Conservation (phyloP, 2,797 vertebrate genomes). For the Petrocephalus schoutedeni region DNA sequence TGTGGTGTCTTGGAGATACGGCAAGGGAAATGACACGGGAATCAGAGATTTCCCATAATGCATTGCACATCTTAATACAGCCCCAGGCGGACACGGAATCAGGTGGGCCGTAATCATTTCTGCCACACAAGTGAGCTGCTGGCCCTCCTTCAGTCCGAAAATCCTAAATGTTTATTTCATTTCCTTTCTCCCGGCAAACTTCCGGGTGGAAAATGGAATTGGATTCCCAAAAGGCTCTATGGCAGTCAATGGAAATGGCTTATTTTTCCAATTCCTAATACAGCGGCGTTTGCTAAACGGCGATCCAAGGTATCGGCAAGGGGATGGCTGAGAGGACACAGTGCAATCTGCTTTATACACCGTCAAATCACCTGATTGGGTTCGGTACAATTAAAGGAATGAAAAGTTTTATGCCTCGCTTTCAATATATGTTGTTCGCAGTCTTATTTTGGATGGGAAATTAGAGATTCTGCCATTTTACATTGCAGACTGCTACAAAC, state of each 20-base stretch:
- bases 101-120: conserved; percentile 56
- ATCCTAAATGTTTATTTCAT: conserved; percentile 63
- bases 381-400: background rate
- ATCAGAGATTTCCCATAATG: conserved; percentile 52
- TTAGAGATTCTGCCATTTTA: background rate
- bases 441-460: background rate
- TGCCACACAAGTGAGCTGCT: conserved; percentile 64
- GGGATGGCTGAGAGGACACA: conserved; percentile 39
- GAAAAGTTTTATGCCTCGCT: background rate
- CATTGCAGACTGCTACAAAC: background rate
- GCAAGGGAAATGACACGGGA: conserved; percentile 32
- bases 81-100: conserved; percentile 47
- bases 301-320: conserved; percentile 62
- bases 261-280: conserved; percentile 61
- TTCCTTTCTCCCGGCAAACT: conserved; percentile 57
- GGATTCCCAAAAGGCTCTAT: conserved; percentile 67
- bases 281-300: conserved; percentile 60
- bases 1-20: conserved; percentile 12
- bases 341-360: conserved; percentile 41
- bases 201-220: conserved; percentile 75
- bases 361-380: conserved; percentile 39
- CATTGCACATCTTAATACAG: conserved; percentile 53
- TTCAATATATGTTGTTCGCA: background rate
- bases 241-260: conserved; percentile 75
- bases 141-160: conserved; percentile 62